phyloP scores from a whole-genome alignment of 2,113 vertebrate species.

The Gnathonemus longibarbis region DNA sequence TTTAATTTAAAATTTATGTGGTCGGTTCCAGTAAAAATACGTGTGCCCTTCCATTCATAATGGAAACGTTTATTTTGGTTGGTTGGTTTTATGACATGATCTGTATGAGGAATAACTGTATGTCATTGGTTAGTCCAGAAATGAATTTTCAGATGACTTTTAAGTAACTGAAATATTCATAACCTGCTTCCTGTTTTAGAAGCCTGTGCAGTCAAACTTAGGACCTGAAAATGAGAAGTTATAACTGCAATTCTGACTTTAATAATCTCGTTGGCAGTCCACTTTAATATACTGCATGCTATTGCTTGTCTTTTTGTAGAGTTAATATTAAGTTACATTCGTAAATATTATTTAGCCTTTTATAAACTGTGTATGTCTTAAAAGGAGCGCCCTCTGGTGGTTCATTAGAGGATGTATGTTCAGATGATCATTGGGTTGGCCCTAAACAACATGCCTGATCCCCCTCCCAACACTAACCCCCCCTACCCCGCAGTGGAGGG shows the following conservation, averaged over 20 bases:
- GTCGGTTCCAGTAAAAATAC: neutral
- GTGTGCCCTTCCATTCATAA: neutral
- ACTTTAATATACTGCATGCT: neutral
- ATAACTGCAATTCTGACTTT: neutral
- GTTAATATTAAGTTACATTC: neutral
- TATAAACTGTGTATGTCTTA: neutral
- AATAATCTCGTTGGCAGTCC: neutral
- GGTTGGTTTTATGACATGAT: neutral
- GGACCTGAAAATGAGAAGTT: neutral
- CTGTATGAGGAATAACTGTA: neutral
- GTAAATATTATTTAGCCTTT: neutral
- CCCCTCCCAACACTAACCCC: neutral
- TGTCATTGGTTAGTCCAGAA: neutral
- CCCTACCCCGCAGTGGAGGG: conserved; percentile 69
- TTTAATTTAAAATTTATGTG: neutral
- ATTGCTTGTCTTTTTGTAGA: neutral
- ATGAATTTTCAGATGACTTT: neutral
- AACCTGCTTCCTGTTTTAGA: neutral
- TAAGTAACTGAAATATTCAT: neutral
- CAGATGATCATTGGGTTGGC: neutral
- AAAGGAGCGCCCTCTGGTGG: neutral
- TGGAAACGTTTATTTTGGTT: neutral
- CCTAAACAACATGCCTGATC: neutral
- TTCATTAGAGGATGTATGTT: neutral
- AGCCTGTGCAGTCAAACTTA: neutral